phyloP scores from a whole-genome alignment of 23 tunicate species.

The Halocynthia aurantium region DNA sequence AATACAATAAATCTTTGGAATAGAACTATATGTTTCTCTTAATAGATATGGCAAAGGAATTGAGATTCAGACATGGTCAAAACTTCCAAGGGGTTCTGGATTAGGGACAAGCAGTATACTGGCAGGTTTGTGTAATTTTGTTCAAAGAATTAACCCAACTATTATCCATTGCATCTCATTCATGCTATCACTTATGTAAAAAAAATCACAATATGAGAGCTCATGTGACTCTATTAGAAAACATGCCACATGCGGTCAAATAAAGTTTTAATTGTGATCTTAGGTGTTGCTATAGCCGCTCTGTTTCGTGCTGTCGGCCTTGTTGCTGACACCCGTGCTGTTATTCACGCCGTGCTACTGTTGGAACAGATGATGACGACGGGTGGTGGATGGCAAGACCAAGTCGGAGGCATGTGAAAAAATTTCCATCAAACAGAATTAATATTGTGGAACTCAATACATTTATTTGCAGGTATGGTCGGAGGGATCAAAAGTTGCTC shows the following conservation, averaged over 20 bases:
- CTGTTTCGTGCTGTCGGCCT: constrained; percentile 34
- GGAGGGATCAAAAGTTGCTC: constrained; percentile 76
- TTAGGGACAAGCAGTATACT: constrained; percentile 92
- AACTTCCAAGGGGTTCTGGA: constrained; percentile 79
- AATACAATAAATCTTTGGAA: neutral
- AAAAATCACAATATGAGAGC: no score
- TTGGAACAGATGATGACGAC: constrained; percentile 92
- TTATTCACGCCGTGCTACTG: constrained; percentile 75
- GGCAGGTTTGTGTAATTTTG: constrained; percentile 26
- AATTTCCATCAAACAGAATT: neutral
- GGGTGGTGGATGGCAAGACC: constrained; percentile 96
- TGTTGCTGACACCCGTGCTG: constrained; percentile 34
- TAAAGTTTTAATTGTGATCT: no score
- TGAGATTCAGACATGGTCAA: constrained; percentile 85
- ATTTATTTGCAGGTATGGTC: constrained; percentile 10
- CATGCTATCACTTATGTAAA: no score
- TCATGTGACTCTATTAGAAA: no score
- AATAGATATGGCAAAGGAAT: constrained; percentile 47
- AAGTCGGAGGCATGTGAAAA: constrained; percentile 58
- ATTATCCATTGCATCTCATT: no score
- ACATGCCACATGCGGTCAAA: no score
- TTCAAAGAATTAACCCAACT: no score
- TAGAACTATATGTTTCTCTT: neutral
- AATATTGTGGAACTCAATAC: neutral
- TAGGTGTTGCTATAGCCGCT: constrained; percentile 43